phyloP scores from a whole-genome alignment of 2,113 vertebrate genomes.

The Phalacrocorax aristotelis region DNA sequence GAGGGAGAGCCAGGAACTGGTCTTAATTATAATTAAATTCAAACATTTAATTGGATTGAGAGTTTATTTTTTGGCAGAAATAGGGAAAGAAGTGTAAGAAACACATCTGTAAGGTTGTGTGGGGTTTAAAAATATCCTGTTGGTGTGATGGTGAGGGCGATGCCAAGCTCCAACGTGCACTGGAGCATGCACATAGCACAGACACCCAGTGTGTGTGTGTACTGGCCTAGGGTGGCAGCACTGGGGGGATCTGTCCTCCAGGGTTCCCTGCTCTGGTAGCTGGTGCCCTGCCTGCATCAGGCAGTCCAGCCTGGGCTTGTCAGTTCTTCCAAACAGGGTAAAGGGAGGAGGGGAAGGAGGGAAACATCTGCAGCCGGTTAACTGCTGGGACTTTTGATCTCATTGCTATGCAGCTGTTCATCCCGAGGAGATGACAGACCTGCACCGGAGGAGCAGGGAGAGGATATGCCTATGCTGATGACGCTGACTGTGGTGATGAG shows the following conservation, averaged over 20 bases:
- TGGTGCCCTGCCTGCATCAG: neutral
- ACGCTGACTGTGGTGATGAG: too few species aligned
- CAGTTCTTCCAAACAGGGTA: neutral
- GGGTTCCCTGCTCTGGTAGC: neutral
- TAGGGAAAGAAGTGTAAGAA: neutral
- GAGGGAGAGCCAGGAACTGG: neutral
- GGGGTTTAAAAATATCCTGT: accelerated
- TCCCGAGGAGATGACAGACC: neutral
- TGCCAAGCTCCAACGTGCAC: neutral
- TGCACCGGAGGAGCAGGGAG: neutral
- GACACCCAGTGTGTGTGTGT: accelerated
- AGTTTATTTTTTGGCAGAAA: neutral
- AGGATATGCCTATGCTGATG: neutral
- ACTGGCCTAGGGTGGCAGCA: neutral
- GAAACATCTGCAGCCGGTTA: neutral
- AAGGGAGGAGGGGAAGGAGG: neutral
- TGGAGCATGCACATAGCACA: accelerated
- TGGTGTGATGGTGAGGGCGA: neutral
- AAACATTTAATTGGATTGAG: neutral
- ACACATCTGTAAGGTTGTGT: neutral
- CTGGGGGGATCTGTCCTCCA: accelerated
- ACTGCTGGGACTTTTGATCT: neutral
- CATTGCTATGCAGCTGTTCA: neutral
- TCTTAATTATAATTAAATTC: neutral
- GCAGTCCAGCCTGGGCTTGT: neutral